These are phyloP conservation scores for Malurus cyaneus DNA, from an alignment of 2,113 vertebrate genomes.

Conservation along the genomic window DNA sequence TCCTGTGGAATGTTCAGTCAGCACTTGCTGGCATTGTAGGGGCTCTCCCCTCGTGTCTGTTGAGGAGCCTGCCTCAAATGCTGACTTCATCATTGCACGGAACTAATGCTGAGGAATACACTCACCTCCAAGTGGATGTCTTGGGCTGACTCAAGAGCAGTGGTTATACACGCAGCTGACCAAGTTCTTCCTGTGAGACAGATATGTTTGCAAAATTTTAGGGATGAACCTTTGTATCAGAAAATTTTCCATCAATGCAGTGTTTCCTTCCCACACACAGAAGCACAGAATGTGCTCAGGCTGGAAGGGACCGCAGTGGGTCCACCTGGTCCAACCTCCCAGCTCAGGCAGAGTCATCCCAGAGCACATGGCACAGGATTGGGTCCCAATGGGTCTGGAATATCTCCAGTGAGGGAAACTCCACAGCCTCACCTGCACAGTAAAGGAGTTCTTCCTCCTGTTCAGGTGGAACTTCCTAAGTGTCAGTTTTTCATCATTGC, in stretches of 20 bases:
- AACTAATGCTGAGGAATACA: accelerated
- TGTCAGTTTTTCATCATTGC: not conserved
- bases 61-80: not conserved
- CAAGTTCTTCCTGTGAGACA: not conserved
- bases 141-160: not conserved
- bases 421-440: not conserved
- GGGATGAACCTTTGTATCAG: not conserved
- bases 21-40: accelerated
- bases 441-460: not conserved
- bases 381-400: not conserved
- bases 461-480: not conserved
- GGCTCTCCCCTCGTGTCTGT: accelerated
- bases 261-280: accelerated
- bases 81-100: not conserved
- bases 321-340: not conserved
- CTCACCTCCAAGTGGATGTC: accelerated
- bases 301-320: not conserved
- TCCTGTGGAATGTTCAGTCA: accelerated
- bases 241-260: not conserved
- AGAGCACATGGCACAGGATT: too few relatives aligned
- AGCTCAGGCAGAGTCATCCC: not conserved
- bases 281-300: too few relatives aligned
- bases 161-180: accelerated
- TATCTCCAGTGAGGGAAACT: not conserved
- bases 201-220: not conserved